Conservation (phyloP, 2,888 invertebrate genomes). For the Lithophane ornitopus region DNA sequence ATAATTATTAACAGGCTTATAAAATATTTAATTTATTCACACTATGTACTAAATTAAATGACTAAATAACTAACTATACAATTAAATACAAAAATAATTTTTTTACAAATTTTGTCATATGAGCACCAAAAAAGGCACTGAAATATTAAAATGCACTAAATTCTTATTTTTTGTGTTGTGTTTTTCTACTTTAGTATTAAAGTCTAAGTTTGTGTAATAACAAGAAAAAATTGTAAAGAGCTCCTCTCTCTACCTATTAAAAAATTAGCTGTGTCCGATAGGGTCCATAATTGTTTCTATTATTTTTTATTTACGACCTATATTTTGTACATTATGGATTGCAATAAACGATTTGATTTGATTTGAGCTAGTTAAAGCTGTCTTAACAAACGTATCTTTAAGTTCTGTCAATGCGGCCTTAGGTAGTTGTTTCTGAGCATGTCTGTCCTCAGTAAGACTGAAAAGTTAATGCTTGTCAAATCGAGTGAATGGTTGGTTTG, state of each 20-base stretch:
- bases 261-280: no score
- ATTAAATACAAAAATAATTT: background rate
- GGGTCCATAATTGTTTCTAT: no score
- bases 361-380: no score
- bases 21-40: no score
- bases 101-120: background rate
- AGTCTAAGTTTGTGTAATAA: background rate
- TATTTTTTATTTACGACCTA: no score
- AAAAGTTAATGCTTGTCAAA: constrained; percentile 49
- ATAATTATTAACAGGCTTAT: background rate
- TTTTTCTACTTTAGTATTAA: background rate
- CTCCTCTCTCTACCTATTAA: no score
- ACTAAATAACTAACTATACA: background rate
- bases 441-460: constrained; percentile 43
- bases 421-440: constrained; percentile 12
- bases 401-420: background rate
- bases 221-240: no score
- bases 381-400: background rate
- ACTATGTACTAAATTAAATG: no score
- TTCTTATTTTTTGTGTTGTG: background rate
- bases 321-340: no score
- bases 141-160: background rate
- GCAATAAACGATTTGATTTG: no score
- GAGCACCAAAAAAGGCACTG: no score
- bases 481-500: constrained; percentile 23